Evolutionary conservation across 1,140 invertebrate genomes (phyloP), one percentile per base, ranked within the genome.

Genomic region (Bombus picipes): DNA sequence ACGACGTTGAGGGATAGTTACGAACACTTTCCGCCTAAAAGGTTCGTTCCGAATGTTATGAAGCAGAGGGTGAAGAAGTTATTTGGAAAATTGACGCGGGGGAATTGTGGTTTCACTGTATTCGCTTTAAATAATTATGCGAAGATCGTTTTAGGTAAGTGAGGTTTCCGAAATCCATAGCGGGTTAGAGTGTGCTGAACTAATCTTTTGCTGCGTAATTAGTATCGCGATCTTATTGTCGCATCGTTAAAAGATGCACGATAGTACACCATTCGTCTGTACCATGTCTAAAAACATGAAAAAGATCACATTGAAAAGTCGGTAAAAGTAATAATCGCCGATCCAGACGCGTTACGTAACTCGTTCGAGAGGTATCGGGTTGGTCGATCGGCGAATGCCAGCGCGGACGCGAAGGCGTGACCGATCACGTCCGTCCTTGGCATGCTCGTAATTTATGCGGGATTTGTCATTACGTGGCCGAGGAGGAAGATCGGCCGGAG

Each of bases 371-470:
- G 76, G 57, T 84, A 79, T 84, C 74, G 53, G 39, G n/a, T 39
- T 39, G 75, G 81, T 68, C 76, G 87, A 86, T 83, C 77, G 77
- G 59, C 79, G 73, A 85, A 71, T 71, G 74, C 53, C 71, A 59
- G 37, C 74, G 86, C 59, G 68, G 78, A 89, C 73, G 76, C 59
- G 81, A 77, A 90, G 88, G 88, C 88, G 89, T 89, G 88, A 89
- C 88, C 88, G 81, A 90, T 90, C 89, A 80, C 80, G 75, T 43
- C 62, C 74, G 86, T 73, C 88, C 86, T 91, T 90, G 80, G 74
- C 74, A 47, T 65, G 47, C 62, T 85, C 71, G 78, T 93, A 93
- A 94, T 94, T 94, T 94, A 93, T 94, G 92, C 92, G 85, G 89
- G 92, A 93, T 94, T 94, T 94, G 92, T 94, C 92, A 93, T 93